Percentiles rank a stretch among this genome's conserved stretches.
phyloP scores from a whole-genome alignment of 2,888 invertebrate species.

The Hemithea aestivaria region DNA sequence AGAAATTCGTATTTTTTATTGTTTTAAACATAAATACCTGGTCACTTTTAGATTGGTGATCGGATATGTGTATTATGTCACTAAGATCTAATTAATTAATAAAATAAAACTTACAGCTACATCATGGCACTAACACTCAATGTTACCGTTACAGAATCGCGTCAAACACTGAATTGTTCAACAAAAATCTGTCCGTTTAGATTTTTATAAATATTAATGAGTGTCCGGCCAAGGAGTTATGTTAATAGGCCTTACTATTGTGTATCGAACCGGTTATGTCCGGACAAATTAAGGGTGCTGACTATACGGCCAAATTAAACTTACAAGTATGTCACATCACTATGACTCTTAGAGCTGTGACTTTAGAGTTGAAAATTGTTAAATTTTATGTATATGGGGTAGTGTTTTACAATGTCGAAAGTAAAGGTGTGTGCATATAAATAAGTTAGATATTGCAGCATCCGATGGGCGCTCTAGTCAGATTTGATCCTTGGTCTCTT shows the following conservation, averaged over 20 bases:
- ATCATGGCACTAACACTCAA: slow-evolving; percentile 4
- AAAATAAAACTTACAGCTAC: slow-evolving; percentile 5
- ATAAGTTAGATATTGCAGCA: slow-evolving; percentile 65
- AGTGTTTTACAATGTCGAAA: slow-evolving; percentile 17
- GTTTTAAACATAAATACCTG: too few species aligned
- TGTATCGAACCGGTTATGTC: slow-evolving; percentile 60
- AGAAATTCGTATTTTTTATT: too few species aligned
- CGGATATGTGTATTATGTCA: not conserved
- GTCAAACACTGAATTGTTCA: slow-evolving; percentile 23
- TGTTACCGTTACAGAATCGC: slow-evolving; percentile 25
- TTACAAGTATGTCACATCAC: not conserved
- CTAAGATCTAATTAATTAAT: not conserved
- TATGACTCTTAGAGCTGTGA: slow-evolving; percentile 11
- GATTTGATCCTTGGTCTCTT: slow-evolving; percentile 64
- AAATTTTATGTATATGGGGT: slow-evolving; percentile 22
- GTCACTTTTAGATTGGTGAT: too few species aligned
- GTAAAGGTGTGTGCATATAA: slow-evolving; percentile 75
- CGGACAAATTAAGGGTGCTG: slow-evolving; percentile 69
- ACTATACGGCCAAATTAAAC: slow-evolving; percentile 34
- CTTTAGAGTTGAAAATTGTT: slow-evolving; percentile 30
- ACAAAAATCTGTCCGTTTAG: slow-evolving; percentile 17
- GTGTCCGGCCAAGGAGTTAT: slow-evolving; percentile 76
- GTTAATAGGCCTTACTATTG: slow-evolving; percentile 68
- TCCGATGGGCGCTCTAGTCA: slow-evolving; percentile 44
- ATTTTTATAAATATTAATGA: slow-evolving; percentile 67